These are phyloP conservation scores for Nycticebus coucang DNA, from an alignment of 2,113 vertebrate genomes.

Conservation along the genomic window DNA sequence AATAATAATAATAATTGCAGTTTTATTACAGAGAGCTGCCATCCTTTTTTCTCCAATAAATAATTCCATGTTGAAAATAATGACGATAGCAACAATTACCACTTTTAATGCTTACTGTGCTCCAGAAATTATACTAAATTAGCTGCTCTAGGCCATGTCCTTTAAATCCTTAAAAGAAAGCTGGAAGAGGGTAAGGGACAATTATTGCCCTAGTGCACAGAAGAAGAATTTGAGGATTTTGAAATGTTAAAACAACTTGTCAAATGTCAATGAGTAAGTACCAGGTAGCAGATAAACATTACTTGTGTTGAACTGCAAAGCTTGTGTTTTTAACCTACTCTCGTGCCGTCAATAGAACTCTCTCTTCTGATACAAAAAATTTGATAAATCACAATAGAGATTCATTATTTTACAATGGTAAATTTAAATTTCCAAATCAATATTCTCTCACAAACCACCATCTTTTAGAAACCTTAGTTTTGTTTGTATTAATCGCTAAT, in stretches of 20 bases:
- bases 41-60: background rate
- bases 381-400: background rate
- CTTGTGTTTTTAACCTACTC: background rate
- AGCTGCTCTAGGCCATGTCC: background rate
- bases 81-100: background rate
- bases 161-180: background rate
- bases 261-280: background rate
- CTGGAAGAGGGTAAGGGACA: background rate
- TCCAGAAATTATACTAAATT: background rate
- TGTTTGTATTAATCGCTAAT: background rate
- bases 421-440: background rate
- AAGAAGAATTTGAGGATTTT: background rate
- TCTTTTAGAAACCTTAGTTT: background rate
- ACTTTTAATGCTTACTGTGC: background rate
- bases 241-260: background rate
- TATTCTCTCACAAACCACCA: background rate
- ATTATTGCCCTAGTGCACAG: background rate
- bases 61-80: background rate
- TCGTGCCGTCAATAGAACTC: background rate
- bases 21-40: background rate
- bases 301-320: background rate
- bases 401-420: background rate
- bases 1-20: too few species aligned
- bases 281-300: background rate
- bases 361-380: background rate